phyloP scores from a whole-genome alignment of 2,888 invertebrate genomes.

The Aromia moschata region DNA sequence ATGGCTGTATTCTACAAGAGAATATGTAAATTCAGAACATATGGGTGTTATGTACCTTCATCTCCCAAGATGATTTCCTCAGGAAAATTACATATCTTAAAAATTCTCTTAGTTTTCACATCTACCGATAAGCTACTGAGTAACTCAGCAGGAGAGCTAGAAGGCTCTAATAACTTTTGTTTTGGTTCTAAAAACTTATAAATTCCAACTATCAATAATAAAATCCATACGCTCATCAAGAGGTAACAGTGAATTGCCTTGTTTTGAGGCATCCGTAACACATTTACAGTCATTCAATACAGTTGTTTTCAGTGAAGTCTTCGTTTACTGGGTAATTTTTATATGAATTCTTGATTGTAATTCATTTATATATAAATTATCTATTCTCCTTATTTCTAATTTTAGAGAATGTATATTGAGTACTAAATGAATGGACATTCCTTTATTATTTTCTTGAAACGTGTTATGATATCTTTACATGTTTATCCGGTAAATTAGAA shows the following conservation, averaged over 20 bases:
- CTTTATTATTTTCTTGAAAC: too few species aligned
- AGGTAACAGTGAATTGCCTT: constrained; percentile 84
- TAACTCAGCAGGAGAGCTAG: constrained; percentile 49
- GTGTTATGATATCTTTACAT: too few species aligned
- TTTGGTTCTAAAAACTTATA: constrained; percentile 73
- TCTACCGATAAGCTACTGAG: constrained; percentile 66
- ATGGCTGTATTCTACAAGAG: too few species aligned
- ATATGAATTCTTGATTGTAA: too few species aligned
- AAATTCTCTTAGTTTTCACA: constrained; percentile 72
- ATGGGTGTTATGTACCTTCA: constrained; percentile 81
- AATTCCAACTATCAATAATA: constrained; percentile 80
- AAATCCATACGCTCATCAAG: constrained; percentile 83
- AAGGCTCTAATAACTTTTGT: constrained; percentile 52
- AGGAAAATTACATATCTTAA: constrained; percentile 77
- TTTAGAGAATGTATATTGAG: too few species aligned
- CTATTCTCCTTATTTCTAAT: too few species aligned
- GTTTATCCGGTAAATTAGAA: too few species aligned
- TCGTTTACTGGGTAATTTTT: too few species aligned
- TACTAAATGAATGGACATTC: too few species aligned
- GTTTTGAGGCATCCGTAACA: constrained; percentile 72
- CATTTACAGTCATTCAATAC: constrained; percentile 59
- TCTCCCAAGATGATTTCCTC: constrained; percentile 74
- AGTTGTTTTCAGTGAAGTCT: too few species aligned
- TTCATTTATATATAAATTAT: too few species aligned
- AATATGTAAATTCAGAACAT: too few species aligned